Evolutionary conservation across 2,797 vertebrate species (phyloP).

Genomic region (Nothura maculosa): DNA sequence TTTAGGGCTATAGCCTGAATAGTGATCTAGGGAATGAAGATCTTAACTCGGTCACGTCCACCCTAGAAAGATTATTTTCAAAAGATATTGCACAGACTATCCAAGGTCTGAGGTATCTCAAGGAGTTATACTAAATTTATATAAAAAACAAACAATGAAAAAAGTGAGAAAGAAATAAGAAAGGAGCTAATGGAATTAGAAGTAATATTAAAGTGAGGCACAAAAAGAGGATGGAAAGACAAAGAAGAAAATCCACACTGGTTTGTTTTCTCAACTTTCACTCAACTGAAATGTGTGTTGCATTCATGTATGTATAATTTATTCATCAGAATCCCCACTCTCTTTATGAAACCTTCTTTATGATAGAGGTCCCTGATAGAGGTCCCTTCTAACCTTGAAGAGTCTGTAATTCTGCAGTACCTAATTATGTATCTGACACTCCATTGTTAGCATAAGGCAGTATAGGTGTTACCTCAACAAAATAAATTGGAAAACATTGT

Average conservation of each 20-base stretch:
- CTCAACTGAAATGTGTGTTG: background rate
- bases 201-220: fast-evolving
- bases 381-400: no score
- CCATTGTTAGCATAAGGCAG: background rate
- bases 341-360: no score
- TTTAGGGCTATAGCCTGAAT: background rate
- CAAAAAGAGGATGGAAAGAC: background rate
- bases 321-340: background rate
- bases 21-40: background rate
- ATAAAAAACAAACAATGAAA: background rate
- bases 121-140: background rate
- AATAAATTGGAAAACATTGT: background rate
- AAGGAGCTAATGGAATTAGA: background rate
- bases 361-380: no score
- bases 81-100: background rate
- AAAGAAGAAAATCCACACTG: background rate
- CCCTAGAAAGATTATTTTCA: background rate
- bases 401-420: no score
- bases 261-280: background rate
- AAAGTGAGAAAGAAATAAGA: background rate
- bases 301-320: background rate
- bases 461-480: background rate
- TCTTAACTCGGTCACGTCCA: background rate
- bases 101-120: background rate
- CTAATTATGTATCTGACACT: background rate